Evolutionary conservation across 2,888 invertebrate species (phyloP), one percentile per base, ranked within the genome.

Genomic region (Physocephala rufipes): DNA sequence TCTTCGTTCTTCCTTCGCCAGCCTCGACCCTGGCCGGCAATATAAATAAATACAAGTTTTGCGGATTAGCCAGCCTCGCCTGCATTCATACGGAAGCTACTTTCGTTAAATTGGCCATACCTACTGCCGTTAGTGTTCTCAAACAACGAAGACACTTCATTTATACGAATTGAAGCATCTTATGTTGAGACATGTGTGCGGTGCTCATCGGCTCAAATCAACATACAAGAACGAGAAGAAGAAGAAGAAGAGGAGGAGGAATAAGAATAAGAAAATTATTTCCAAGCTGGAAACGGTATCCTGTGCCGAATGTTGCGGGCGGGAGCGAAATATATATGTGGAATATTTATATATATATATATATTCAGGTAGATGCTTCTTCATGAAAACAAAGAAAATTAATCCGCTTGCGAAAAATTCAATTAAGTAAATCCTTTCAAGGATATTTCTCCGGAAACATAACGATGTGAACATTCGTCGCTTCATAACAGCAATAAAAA

Each of bases 71-170:
- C 36, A 9, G 30, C 43, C 66, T 7, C 64, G 67, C 70, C 76
- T 73, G 65, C 72, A 65, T 74, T 73, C 73, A 74, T 59, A 81
- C 82, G 78, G 81, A 79, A 82, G 80, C 80, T 77, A 79, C 79
- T 78, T 81, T 76, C 74, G 67, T 67, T 77, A 82, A 82, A 81
- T 82, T 81, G 80, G 80, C 80, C 78, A 76, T 81, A 82, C 82
- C 82, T 81, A 78, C 80, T 78, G 76, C 76, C 79, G 76, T 75
- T n/a, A n/a, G n/a, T n/a, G n/a, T n/a, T n/a, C n/a, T n/a, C n/a
- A n/a, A n/a, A n/a, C 21, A 30, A 24, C 49, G 68, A 61, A 61
- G 51, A 61, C 13, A 49, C 49, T 28, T 67, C 24, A 67, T 67
- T 61, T 67, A 47, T 21, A 45, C 45, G 67, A 47, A 67, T 67